These are phyloP conservation scores for Holothuria glaberrima DNA, from an alignment of 35 echinoderm and acorn worm species.

Conservation along the genomic window DNA sequence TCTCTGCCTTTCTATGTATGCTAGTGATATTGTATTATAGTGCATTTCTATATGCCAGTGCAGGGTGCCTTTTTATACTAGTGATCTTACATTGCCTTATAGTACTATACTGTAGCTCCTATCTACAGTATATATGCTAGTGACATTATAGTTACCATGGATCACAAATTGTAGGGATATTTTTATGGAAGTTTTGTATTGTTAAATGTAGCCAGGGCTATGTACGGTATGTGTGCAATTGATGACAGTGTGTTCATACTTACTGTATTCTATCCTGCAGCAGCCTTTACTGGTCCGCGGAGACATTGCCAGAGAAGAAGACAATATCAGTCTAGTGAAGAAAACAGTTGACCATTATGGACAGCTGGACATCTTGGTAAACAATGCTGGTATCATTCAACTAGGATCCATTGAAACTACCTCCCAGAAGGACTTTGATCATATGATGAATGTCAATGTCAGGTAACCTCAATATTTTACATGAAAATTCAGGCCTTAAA, in stretches of 20 bases:
- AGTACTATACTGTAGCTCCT: too few relatives aligned
- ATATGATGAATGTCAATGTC: constrained; percentile 87
- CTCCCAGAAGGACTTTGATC: constrained; percentile 73
- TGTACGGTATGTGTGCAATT: not conserved
- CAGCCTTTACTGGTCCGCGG: constrained; percentile 72
- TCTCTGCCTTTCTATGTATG: too few relatives aligned
- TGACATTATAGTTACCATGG: too few relatives aligned
- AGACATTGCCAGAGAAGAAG: constrained; percentile 71
- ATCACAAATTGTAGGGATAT: too few relatives aligned
- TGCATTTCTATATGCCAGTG: too few relatives aligned
- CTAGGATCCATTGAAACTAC: constrained; percentile 85
- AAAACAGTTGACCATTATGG: constrained; percentile 83
- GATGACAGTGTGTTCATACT: not conserved
- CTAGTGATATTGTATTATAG: too few relatives aligned
- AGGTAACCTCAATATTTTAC: constrained; percentile 53
- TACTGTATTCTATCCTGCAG: not conserved
- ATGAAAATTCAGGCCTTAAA: not conserved
- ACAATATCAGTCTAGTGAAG: constrained; percentile 62
- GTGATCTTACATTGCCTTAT: too few relatives aligned
- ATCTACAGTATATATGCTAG: too few relatives aligned
- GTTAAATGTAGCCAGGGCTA: too few relatives aligned
- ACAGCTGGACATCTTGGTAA: constrained; percentile 88
- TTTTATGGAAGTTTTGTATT: too few relatives aligned
- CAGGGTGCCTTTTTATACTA: too few relatives aligned
- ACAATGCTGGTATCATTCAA: constrained; percentile 90